Conservation (phyloP, 2,797 vertebrate genomes). For the Sciurus vulgaris region DNA sequence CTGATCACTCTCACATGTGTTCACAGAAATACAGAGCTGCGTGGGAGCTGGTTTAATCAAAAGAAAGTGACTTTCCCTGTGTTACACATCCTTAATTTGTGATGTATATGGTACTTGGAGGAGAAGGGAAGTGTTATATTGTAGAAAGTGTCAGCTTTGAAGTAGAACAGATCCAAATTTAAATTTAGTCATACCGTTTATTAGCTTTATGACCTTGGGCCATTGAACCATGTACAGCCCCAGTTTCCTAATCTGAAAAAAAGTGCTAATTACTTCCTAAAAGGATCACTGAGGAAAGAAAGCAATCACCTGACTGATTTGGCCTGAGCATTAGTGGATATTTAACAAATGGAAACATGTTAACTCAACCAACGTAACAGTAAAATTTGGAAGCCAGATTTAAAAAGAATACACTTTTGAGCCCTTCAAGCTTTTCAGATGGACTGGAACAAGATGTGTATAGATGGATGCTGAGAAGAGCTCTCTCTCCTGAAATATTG, state of each 20-base stretch:
- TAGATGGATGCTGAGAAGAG: not conserved
- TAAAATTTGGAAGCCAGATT: not conserved
- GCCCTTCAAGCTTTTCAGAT: constrained; percentile 1
- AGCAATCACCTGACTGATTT: not conserved
- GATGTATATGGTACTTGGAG: not conserved
- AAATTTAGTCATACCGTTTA: constrained; percentile 61
- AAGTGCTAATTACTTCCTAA: constrained; percentile 46
- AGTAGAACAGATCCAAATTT: constrained; percentile 7
- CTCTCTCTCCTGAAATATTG: not conserved
- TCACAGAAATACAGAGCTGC: not conserved
- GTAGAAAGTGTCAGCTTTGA: constrained; percentile 30
- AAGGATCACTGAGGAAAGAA: not conserved
- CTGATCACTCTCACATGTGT: not conserved
- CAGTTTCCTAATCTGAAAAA: constrained; percentile 13
- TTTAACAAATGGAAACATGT: constrained; percentile 8
- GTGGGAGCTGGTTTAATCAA: not conserved
- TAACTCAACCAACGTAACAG: not conserved
- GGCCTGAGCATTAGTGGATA: not conserved
- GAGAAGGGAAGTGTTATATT: not conserved
- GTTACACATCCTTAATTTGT: constrained; percentile 15
- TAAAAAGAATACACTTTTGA: not conserved
- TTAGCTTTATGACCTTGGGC: constrained; percentile 45
- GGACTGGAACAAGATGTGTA: not conserved
- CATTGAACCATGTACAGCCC: not conserved
- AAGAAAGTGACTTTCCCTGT: constrained; percentile 42